Base-by-base conservation (phyloP, 2,113 vertebrate species). In the Psephotus haematonotus region DNA sequence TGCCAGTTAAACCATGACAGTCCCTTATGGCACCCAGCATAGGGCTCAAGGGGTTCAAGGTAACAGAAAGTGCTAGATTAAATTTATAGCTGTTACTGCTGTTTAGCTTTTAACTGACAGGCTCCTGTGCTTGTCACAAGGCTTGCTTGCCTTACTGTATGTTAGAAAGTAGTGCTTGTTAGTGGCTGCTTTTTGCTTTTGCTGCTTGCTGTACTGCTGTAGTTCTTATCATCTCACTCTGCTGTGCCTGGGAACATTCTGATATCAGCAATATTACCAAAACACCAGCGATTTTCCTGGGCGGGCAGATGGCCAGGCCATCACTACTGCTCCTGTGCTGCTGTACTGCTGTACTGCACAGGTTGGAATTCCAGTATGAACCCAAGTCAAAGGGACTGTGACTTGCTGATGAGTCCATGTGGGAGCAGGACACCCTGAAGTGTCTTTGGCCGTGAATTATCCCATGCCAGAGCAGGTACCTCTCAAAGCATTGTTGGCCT, bases 1-100 rank as follows among this genome's bases (percentile, higher is more conserved):
- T 76, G 22, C 35, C 0, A 1, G 35, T 9, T 70, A 69, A 69
- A 82, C 18, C 1, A 1, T 35, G 57, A 35, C 33, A 35, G 57
- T 16, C 33, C 33, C 13, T 35, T 59, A 35, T 59, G 57, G 33
- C 57, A 59, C 57, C 22, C 57, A 24, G 57, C 22, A 35, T 59
- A 35, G 33, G 33, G 13, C 33, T 59, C 57, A 59, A 24, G 23
- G 57, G 2, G 22, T 59, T 59, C 22, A 15, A 35, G 33, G 57
- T 16, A 59, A 24, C 57, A 35, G 22, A 59, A 59, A 24, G 57
- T 24, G 57, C 33, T 59, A 35, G 33, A 59, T 59, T n/a, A 59
- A 59, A 59, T 24, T 59, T 59, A 35, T 7, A 35, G 33, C 57
- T 35, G n/a, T 35, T 59, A 35, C 33, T 35, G 33, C 22, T 35